phyloP scores from a whole-genome alignment of 2,797 vertebrate species.

The Astyanax mexicanus region DNA sequence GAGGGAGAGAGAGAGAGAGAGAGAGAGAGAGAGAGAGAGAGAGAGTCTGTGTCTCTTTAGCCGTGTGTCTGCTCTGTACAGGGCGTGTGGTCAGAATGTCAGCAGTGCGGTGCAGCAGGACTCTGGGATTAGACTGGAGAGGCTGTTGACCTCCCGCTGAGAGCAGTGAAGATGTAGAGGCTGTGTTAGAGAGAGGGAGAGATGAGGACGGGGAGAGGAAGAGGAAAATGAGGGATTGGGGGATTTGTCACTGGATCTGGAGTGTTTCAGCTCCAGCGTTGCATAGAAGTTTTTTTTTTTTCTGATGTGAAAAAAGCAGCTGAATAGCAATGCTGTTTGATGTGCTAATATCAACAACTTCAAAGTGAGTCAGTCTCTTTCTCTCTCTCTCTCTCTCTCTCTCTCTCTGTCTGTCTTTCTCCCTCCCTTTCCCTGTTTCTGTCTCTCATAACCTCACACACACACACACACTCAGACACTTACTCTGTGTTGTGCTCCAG shows the following conservation, averaged over 20 bases:
- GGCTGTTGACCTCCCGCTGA: slow-evolving; percentile 20
- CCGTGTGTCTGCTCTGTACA: slow-evolving; percentile 44
- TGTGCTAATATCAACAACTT: slow-evolving; percentile 57
- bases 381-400: slow-evolving; percentile 18
- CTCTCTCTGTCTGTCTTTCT: too few relatives aligned
- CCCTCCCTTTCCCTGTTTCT: slow-evolving; percentile 14
- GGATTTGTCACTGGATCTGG: slow-evolving; percentile 50
- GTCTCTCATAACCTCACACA: slow-evolving; percentile 4
- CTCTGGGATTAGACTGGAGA: slow-evolving; percentile 35
- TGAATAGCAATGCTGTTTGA: slow-evolving; percentile 53
- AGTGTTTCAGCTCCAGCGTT: slow-evolving; percentile 30
- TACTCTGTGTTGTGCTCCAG: slow-evolving; percentile 19
- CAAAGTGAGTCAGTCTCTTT: slow-evolving; percentile 46
- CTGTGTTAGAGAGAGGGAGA: slow-evolving; percentile 2
- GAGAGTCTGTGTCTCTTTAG: slow-evolving; percentile 8
- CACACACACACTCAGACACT: slow-evolving; percentile 1
- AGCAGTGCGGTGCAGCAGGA: slow-evolving; percentile 47
- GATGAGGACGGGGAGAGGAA: slow-evolving; percentile 2
- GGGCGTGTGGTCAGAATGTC: slow-evolving; percentile 54
- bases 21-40: slow-evolving; percentile 16
- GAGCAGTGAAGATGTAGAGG: slow-evolving; percentile 40
- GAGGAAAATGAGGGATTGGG: not conserved
- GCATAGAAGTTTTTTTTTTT: slow-evolving; percentile 36
- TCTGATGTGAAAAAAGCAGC: slow-evolving; percentile 37
- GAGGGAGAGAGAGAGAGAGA: slow-evolving; percentile 29